These are phyloP conservation scores for Caenorhabditis angaria DNA, from an alignment of 2,888 invertebrate genomes.

Conservation along the genomic window DNA sequence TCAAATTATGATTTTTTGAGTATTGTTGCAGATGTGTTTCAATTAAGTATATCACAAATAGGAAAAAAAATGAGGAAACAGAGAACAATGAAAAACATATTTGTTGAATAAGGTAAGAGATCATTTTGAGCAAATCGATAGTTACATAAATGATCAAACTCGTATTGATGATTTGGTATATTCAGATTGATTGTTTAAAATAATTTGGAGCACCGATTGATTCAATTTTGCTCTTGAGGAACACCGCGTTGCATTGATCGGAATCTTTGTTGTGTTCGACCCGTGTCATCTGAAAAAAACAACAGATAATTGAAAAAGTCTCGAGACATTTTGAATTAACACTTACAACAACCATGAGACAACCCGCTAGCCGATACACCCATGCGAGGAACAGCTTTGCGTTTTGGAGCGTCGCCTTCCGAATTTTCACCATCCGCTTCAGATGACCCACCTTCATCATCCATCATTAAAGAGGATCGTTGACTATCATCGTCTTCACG, in stretches of 20 bases:
- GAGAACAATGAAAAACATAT: not conserved
- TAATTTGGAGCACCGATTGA: slow-evolving; percentile 36
- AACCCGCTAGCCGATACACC: slow-evolving; percentile 54
- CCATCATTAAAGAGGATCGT: slow-evolving; percentile 57
- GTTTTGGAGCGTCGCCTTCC: slow-evolving; percentile 42
- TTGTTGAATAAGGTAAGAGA: not conserved
- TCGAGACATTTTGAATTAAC: not conserved
- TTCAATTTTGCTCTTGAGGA: slow-evolving; percentile 34
- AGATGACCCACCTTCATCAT: slow-evolving; percentile 50
- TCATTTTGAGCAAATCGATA: slow-evolving; percentile 4
- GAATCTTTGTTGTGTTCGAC: slow-evolving; percentile 33
- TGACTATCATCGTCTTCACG: slow-evolving; percentile 57
- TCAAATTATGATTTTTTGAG: slow-evolving; percentile 1
- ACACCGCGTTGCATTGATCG: slow-evolving; percentile 37
- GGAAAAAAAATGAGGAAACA: not conserved
- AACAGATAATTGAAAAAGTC: not conserved
- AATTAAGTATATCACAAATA: not conserved
- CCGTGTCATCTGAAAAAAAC: slow-evolving; percentile 30
- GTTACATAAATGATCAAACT: slow-evolving; percentile 2
- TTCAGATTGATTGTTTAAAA: not conserved
- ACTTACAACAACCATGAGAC: slow-evolving; percentile 45
- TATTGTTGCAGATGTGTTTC: not conserved
- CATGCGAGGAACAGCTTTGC: slow-evolving; percentile 51
- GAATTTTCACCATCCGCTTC: slow-evolving; percentile 57
- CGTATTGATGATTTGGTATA: not conserved